Evolutionary conservation across 2,797 vertebrate genomes (phyloP).

Genomic region (Melanotaenia trifasciata): DNA sequence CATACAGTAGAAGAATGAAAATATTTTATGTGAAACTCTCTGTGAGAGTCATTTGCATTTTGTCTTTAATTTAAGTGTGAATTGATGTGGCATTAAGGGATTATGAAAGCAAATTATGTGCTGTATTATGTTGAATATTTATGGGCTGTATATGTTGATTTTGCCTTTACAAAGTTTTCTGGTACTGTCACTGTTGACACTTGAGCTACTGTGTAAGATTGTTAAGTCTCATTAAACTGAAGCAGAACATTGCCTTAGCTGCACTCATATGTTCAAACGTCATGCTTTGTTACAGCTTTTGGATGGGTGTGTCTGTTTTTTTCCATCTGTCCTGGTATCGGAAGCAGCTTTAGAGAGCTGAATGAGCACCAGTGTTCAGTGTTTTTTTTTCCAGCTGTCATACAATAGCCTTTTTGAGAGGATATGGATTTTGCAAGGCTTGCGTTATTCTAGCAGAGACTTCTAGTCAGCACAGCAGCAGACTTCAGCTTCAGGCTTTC

Average conservation of each 20-base stretch:
- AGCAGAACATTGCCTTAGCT: slow-evolving; percentile 20
- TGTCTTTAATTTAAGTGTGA: slow-evolving; percentile 36
- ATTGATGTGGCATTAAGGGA: neutral
- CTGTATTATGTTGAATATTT: slow-evolving; percentile 15
- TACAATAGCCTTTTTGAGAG: slow-evolving; percentile 32
- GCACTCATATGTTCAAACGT: neutral
- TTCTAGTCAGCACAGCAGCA: slow-evolving; percentile 38
- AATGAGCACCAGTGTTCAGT: slow-evolving; percentile 28
- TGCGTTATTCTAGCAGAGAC: slow-evolving; percentile 51
- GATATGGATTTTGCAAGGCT: slow-evolving; percentile 48
- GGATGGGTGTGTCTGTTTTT: slow-evolving; percentile 29
- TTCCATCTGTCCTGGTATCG: slow-evolving; percentile 35
- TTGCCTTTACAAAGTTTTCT: slow-evolving; percentile 7
- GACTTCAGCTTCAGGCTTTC: slow-evolving; percentile 34
- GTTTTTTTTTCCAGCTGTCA: slow-evolving; percentile 71
- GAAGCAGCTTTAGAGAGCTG: slow-evolving; percentile 47
- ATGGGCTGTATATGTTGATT: neutral
- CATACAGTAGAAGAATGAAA: neutral
- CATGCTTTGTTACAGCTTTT: slow-evolving; percentile 9
- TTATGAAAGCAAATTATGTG: neutral
- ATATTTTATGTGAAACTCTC: slow-evolving; percentile 28
- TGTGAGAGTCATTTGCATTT: slow-evolving; percentile 31
- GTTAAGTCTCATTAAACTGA: slow-evolving; percentile 15
- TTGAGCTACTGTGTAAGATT: neutral
- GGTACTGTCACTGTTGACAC: neutral